Conservation (phyloP, 2,888 invertebrate genomes). For the Argynnis bischoffii region DNA sequence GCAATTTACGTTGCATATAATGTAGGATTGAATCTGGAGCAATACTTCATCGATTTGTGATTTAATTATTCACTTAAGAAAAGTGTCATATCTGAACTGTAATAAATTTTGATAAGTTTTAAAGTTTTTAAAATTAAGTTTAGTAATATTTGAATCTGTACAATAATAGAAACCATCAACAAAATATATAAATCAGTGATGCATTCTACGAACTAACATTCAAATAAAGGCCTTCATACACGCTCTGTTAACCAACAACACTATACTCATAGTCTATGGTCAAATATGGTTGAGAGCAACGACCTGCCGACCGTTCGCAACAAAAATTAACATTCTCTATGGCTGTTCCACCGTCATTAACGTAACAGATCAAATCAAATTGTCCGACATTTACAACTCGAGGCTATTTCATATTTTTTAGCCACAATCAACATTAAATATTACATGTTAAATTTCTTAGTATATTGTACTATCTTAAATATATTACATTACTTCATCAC, state of each 20-base stretch:
- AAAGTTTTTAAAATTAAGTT: not conserved
- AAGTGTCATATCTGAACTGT: not conserved
- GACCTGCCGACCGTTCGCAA: constrained; percentile 46
- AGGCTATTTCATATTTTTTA: constrained; percentile 34
- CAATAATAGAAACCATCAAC: constrained; percentile 9
- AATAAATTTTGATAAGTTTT: not conserved
- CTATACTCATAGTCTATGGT: constrained; percentile 48
- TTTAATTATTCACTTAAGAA: not conserved
- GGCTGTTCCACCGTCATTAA: constrained; percentile 45
- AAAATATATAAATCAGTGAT: constrained; percentile 29
- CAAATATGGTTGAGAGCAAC: constrained; percentile 46
- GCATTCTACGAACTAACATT: constrained; percentile 27
- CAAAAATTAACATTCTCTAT: constrained; percentile 50
- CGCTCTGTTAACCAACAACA: constrained; percentile 50
- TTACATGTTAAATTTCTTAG: not conserved
- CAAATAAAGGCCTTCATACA: constrained; percentile 45
- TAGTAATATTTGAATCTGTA: constrained; percentile 11
- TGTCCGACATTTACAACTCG: constrained; percentile 40
- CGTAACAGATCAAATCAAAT: constrained; percentile 46
- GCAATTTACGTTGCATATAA: constrained; percentile 30
- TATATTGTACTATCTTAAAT: not conserved
- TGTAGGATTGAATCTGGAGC: constrained; percentile 33
- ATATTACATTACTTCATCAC: constrained; percentile 5
- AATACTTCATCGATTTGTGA: constrained; percentile 27
- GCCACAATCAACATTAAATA: constrained; percentile 14